Conservation (phyloP, 2,888 invertebrate genomes). For the Agrochola lychnidis region DNA sequence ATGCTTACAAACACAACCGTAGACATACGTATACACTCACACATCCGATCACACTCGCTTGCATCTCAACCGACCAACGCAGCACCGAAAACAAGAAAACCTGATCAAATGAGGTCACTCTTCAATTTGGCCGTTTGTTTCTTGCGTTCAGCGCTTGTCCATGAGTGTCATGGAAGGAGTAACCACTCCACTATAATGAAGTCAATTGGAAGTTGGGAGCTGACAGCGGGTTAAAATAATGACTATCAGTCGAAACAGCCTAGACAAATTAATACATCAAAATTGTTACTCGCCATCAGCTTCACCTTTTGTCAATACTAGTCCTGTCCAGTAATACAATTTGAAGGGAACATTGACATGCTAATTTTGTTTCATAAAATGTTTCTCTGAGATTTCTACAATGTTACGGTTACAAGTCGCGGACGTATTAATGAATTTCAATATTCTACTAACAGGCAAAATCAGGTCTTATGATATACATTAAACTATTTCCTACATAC, state of each 20-base stretch:
- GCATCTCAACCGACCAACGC: conserved; percentile 63
- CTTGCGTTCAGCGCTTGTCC: conserved; percentile 57
- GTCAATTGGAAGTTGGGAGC: conserved; percentile 65
- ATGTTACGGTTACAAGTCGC: conserved; percentile 52
- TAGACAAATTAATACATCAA: conserved; percentile 70
- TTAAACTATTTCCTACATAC: conserved; percentile 55
- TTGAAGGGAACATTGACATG: conserved; percentile 53
- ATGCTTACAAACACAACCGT: conserved; percentile 85
- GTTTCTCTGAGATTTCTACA: conserved; percentile 38
- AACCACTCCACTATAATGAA: conserved; percentile 46
- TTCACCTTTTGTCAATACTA: conserved; percentile 48
- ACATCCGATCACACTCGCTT: conserved; percentile 58
- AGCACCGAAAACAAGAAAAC: conserved; percentile 59
- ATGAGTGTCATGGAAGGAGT: conserved; percentile 52
- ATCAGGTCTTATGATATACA: conserved; percentile 56
- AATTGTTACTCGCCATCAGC: conserved; percentile 65
- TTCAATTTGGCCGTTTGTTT: conserved; percentile 50
- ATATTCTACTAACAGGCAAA: conserved; percentile 56
- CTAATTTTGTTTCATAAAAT: conserved; percentile 27
- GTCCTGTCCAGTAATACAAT: conserved; percentile 42
- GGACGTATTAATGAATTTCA: conserved; percentile 57
- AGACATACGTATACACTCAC: conserved; percentile 71
- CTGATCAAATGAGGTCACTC: conserved; percentile 49
- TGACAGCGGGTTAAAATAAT: conserved; percentile 74
- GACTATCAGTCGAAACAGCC: conserved; percentile 63